Base-by-base conservation (phyloP, 2,888 invertebrate genomes). In the Sphaerophoria taeniata region DNA sequence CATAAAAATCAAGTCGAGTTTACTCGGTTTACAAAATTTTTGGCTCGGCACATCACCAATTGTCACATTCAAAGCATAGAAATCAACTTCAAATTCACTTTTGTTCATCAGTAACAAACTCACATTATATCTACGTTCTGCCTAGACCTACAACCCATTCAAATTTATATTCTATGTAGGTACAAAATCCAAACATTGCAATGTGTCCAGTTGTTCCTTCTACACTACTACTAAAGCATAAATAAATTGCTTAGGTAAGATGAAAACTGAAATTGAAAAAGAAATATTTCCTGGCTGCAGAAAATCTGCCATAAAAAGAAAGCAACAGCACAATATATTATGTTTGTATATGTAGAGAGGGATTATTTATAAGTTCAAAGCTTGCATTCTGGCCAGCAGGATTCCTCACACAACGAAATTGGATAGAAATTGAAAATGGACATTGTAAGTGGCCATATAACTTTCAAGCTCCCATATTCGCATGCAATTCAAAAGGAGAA, bases 401-500 rank as follows among this genome's bases (percentile, higher is more conserved):
- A 77, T 55, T 55, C 43, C 56, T 39, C 49, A 56, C 51, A 79
- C 60, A 36, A 24, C 33, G 58, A 24, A 7, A 60, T 14, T 39
- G 75, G 69, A 69, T 53, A 55, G 36, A 77, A 73, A 81, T 81
- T 81, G 81, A 58, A 65, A 53, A 77, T 73, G 81, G 85, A 85
- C 85, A 76, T 70, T 77, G 81, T 81, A 85, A 85, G 81, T 85
- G 73, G 85, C 80, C 70, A 60, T 72, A 85, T 85, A 80, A 80
- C 76, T 69, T 75, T 43, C 12, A 6, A 36, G 65, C 24, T 24
- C 70, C 60, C 36, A 36, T 74, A 60, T 75, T 67, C 65, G 65
- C 45, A 76, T 76, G 65, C 70, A 71, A 58, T 65, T 71, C n/a
- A 36, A 33, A 45, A 33, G 31, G 39, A 24, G 16, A 9, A n/a